A percentile compares a stretch with the other conserved stretches of the same genome.
Evolutionary conservation across 2,888 invertebrate species (phyloP).

Genomic region (Rotaria macrura): DNA sequence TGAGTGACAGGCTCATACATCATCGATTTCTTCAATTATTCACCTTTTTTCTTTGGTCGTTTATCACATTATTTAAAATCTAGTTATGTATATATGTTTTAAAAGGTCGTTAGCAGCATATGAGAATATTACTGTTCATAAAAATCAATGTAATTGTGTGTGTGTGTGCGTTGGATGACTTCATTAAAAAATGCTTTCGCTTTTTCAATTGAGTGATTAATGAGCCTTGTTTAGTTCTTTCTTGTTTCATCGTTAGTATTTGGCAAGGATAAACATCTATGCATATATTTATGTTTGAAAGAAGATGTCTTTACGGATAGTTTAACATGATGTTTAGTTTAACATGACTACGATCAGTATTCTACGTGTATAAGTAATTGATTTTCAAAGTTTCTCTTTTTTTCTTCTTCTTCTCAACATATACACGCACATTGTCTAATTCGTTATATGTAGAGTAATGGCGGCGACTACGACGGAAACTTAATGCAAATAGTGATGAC

Average conservation of each 20-base stretch:
- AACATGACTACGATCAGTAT: neutral
- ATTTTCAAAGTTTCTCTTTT: neutral
- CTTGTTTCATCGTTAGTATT: neutral
- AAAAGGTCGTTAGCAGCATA: neutral
- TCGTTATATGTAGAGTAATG: neutral
- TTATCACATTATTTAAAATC: too few relatives aligned
- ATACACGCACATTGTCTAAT: neutral
- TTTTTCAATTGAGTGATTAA: neutral
- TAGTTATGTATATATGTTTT: neutral
- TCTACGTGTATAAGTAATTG: neutral
- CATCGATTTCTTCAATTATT: neutral
- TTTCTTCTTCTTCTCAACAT: neutral
- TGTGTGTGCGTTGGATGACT: neutral
- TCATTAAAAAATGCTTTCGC: neutral
- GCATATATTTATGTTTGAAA: neutral
- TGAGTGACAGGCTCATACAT: neutral
- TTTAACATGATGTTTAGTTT: conserved; percentile 4
- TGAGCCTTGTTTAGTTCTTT: neutral
- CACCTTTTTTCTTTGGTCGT: neutral
- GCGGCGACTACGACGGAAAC: neutral
- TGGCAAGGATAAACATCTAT: neutral
- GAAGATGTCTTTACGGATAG: neutral
- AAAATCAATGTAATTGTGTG: neutral
- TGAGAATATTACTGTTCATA: neutral
- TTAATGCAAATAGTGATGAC: conserved; percentile 1